Percentiles rank a stretch among this genome's conserved stretches.
These are phyloP conservation scores for Arctopsyche grandis DNA, from an alignment of 1,140 invertebrate species.

Conservation along the genomic window DNA sequence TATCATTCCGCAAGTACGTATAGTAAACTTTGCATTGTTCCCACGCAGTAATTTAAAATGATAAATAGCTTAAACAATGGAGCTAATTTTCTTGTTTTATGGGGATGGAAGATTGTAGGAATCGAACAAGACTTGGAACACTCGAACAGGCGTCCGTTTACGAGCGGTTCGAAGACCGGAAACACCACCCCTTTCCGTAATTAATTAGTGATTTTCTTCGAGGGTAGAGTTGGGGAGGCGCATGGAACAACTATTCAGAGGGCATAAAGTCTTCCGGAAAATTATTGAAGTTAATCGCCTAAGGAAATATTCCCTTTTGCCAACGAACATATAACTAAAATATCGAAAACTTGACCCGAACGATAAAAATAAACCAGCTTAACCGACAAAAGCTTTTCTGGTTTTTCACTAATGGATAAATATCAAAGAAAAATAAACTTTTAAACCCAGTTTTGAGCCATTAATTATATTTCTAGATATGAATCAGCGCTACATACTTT, in stretches of 20 bases:
- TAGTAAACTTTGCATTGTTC: no score
- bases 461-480: no score
- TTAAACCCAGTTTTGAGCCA: no score
- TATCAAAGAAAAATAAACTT: neutral
- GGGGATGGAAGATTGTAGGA: neutral
- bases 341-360: neutral
- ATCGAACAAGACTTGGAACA: conserved; percentile 18
- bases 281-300: conserved; percentile 21
- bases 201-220: conserved; percentile 27
- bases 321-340: neutral
- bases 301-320: conserved; percentile 3
- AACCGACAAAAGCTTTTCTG: neutral
- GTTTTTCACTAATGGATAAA: neutral
- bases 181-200: neutral
- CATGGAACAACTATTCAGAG: neutral
- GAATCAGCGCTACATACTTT: no score
- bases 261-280: conserved; percentile 18
- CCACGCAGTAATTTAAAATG: no score
- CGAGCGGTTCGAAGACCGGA: neutral
- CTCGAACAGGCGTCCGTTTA: conserved; percentile 15
- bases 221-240: no score
- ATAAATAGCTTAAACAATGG: neutral
- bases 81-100: neutral
- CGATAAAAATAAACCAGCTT: neutral
- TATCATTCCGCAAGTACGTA: neutral